Percentiles rank a stretch among this genome's conserved stretches.
phyloP scores from a whole-genome alignment of 2,888 invertebrate genomes.

The Torymus aiolomorphi region DNA sequence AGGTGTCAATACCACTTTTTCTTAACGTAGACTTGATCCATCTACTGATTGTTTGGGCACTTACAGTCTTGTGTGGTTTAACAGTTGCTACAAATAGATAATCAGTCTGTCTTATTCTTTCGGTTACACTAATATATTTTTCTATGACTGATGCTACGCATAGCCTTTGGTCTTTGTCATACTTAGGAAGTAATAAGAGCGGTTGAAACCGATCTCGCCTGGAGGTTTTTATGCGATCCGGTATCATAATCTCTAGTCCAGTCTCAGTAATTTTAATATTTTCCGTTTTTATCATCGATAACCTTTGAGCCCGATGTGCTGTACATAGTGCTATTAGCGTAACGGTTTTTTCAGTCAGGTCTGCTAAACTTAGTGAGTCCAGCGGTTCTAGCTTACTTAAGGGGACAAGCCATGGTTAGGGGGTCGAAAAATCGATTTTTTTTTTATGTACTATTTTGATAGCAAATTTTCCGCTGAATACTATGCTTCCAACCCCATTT shows the following conservation, averaged over 20 bases:
- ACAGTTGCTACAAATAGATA: slow-evolving; percentile 43
- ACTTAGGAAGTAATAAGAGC: neutral
- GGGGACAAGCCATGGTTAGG: too few relatives aligned
- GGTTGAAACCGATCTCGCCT: slow-evolving; percentile 36
- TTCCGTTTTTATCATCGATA: slow-evolving; percentile 31
- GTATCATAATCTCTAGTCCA: slow-evolving; percentile 47
- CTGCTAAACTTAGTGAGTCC: slow-evolving; percentile 35
- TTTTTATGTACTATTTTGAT: too few relatives aligned
- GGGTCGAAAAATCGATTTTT: too few relatives aligned
- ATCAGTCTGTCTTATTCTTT: slow-evolving; percentile 18
- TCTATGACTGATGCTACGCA: neutral
- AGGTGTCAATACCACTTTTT: slow-evolving; percentile 31
- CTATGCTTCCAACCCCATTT: too few relatives aligned
- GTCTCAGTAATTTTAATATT: slow-evolving; percentile 30
- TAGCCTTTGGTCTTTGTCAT: neutral
- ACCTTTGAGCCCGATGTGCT: slow-evolving; percentile 53
- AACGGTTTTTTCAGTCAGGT: slow-evolving; percentile 46
- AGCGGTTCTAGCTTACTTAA: slow-evolving; percentile 46
- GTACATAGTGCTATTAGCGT: slow-evolving; percentile 49
- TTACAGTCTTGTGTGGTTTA: slow-evolving; percentile 29
- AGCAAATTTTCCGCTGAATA: too few relatives aligned
- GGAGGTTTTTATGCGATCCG: slow-evolving; percentile 50
- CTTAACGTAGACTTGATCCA: slow-evolving; percentile 45
- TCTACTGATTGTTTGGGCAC: slow-evolving; percentile 44
- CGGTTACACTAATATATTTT: slow-evolving; percentile 33